Percentiles rank a stretch among this genome's conserved stretches.
Conservation (phyloP, 1,140 invertebrate genomes). For the Drosophila bocqueti region DNA sequence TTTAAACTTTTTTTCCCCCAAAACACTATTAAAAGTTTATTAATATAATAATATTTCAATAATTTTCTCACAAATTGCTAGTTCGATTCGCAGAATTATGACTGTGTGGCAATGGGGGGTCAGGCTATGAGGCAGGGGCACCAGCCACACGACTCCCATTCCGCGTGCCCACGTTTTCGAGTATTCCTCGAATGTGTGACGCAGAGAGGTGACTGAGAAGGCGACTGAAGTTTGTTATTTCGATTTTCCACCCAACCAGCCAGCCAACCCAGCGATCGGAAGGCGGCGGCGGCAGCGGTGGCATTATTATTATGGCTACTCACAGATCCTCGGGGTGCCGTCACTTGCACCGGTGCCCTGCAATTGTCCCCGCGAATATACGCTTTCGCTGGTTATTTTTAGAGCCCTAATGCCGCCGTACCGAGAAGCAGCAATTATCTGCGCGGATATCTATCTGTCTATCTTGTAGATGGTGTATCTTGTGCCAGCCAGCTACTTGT, state of each 20-base stretch:
- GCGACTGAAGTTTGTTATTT: conserved; percentile 52
- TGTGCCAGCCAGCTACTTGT: conserved; percentile 64
- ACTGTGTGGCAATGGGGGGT: conserved; percentile 18
- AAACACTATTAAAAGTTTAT: background rate
- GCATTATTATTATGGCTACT: conserved; percentile 22
- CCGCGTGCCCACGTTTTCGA: conserved; percentile 12
- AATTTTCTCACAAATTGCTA: background rate
- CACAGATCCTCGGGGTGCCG: conserved; percentile 44
- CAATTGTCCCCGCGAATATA: conserved; percentile 43
- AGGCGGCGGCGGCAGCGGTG: background rate
- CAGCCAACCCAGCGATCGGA: conserved; percentile 11
- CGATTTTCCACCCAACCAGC: conserved; percentile 31
- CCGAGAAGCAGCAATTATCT: conserved; percentile 47
- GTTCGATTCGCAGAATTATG: background rate
- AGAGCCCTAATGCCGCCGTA: conserved; percentile 37
- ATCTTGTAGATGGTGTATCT: conserved; percentile 15
- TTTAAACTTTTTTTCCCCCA: too few relatives aligned
- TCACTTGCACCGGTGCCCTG: conserved; percentile 36
- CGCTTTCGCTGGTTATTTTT: conserved; percentile 28
- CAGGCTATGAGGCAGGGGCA: conserved; percentile 7
- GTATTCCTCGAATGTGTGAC: conserved; percentile 32
- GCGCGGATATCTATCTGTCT: conserved; percentile 56
- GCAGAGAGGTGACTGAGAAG: conserved; percentile 22
- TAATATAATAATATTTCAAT: background rate
- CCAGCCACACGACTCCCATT: conserved; percentile 28